Evolutionary conservation across 1,140 invertebrate genomes (phyloP), one percentile per base, ranked within the genome.

Genomic region (Cotesia chilonis): DNA sequence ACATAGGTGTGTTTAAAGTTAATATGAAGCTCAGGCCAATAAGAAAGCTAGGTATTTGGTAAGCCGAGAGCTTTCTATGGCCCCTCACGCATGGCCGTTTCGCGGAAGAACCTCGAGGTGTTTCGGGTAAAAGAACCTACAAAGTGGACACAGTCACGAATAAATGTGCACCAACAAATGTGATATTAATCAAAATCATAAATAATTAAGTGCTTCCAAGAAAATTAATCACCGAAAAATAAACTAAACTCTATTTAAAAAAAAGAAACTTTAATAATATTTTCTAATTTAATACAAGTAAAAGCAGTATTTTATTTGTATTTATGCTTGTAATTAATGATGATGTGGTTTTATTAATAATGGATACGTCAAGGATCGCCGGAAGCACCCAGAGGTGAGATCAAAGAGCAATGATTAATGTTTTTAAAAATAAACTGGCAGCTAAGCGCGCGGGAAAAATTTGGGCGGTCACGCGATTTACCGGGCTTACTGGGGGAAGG

Each of bases 1-100:
- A 35, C 10, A 9, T 47, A 17, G n/a, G 6, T 65, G 6, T 41
- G 9, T 47, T 47, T 65, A 9, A 36, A 10, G 20, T 14, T 17
- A 47, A 9, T 6, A 55, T 14, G 4, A 20, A 35, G 47, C 59
- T 70, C 57, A 70, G 68, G 60, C 51, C 68, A 70, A 70, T 64
- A 70, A 61, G 54, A 51, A 68, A 54, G 38, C 57, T 66, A 28
- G 41, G 61, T 47, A 28, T 28, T 28, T 28, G 28, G 28, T 28
- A 28, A 28, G 28, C 20, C 35, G 63, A 68, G 66, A 47, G 65
- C 65, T 68, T 61, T 54, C 60, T 71, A 64, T 47, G 38, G 59
- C 69, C 38, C 38, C 68, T 36, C 68, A 70, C 68, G 68, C 68
- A 70, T 70, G 68, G 68, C 59, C 68, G 68, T 63, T 70, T 70